Evolutionary conservation across 2,113 vertebrate species (phyloP), one percentile per base, ranked within the genome.

Genomic region (Anolis sagrei): DNA sequence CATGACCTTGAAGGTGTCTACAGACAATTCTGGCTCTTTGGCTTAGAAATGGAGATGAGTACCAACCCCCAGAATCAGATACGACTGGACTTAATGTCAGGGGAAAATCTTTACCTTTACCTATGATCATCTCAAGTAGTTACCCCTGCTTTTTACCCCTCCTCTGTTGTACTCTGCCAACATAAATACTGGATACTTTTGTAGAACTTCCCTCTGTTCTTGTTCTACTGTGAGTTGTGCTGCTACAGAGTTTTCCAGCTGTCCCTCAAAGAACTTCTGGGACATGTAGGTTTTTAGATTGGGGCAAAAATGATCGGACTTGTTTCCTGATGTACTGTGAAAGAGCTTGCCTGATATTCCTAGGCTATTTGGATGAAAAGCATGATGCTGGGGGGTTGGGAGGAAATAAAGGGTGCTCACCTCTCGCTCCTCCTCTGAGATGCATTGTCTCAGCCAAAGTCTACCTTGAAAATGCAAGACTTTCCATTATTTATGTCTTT

Each of bases 401-500:
- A 32, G 27, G 13, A 58, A 58, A 58, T 58, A 68, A 29, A 29
- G 16, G 29, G 44, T 36, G 14, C 64, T 69, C 34, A 34, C 4
- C n/a, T 9, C 18, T 36, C 32, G 27, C 21, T 75, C 27, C 21
- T 9, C n/a, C 44, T 74, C 39, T 48, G n/a, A 54, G 62, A 68
- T 54, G 36, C 83, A 77, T 68, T n/a, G 32, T 39, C 48, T 84
- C 48, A 36, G 48, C 5, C 54, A 74, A 49, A 80, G 19, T 25
- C 9, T 75, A 39, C 39, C 58, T 75, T 75, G 49, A 34, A 74
- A 86, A 86, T 66, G 25, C 84, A 73, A 61, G 36, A 74, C 39
- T 62, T 80, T 69, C 27, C 19, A 61, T 86, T 80, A 81, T 80
- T 49, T 80, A 86, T 86, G 69, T 80, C 77, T 75, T 86, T 29